Conservation (phyloP, 1,140 invertebrate genomes). For the Venturia canescens region DNA sequence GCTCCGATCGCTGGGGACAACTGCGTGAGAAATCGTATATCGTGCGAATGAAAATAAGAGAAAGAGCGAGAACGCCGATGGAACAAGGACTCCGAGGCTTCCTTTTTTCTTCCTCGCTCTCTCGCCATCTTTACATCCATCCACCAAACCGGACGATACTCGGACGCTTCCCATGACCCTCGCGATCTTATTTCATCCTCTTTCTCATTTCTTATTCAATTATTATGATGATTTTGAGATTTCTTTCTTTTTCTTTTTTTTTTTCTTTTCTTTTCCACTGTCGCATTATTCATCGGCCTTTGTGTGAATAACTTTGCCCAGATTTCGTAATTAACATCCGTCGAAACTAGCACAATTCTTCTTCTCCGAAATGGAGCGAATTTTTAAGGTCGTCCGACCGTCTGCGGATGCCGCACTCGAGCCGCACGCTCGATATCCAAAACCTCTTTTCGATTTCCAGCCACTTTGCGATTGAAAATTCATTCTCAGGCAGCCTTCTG, state of each 20-base stretch:
- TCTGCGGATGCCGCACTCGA: no score
- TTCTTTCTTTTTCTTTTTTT: not conserved
- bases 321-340: no score
- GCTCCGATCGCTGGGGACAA: constrained; percentile 13
- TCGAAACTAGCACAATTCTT: no score
- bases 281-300: constrained; percentile 26
- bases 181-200: constrained; percentile 24
- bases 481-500: no score
- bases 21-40: constrained; percentile 39
- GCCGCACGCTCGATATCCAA: no score
- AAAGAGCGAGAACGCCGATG: not conserved
- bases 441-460: no score
- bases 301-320: constrained; percentile 18
- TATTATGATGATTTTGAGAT: not conserved
- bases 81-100: constrained; percentile 26
- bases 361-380: no score
- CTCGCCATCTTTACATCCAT: constrained; percentile 21
- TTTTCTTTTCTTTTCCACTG: constrained; percentile 14
- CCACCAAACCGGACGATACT: constrained; percentile 35
- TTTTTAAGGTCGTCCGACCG: no score
- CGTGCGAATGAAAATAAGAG: constrained; percentile 45
- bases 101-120: not conserved
- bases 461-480: no score
- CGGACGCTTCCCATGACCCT: constrained; percentile 37
- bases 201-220: not conserved